A percentile compares a stretch with the other conserved stretches of the same genome.
Evolutionary conservation across 2,113 vertebrate genomes (phyloP).

Genomic region (Manacus vitellinus): DNA sequence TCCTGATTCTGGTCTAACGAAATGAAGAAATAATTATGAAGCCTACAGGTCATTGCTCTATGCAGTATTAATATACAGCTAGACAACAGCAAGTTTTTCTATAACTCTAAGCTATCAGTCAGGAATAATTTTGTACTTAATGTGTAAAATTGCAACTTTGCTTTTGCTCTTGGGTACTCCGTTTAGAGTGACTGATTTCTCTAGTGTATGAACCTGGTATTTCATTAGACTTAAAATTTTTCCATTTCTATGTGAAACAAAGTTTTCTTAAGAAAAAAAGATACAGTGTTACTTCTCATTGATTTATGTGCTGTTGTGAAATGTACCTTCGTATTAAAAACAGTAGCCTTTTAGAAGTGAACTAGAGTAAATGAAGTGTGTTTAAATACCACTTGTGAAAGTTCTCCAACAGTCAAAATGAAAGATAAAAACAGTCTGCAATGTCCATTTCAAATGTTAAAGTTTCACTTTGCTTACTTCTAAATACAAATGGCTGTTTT

Average conservation of each 20-base stretch:
- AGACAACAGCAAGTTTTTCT: background rate
- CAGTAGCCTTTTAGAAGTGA: background rate
- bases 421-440: background rate
- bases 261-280: background rate
- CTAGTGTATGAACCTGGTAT: background rate
- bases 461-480: background rate
- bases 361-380: background rate
- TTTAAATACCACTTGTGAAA: background rate
- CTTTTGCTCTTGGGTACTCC: background rate
- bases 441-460: slow-evolving; percentile 2
- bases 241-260: background rate
- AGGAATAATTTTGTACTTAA: background rate
- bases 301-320: background rate
- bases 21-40: background rate
- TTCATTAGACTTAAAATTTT: background rate
- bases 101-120: background rate
- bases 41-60: background rate
- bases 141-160: background rate
- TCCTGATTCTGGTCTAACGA: background rate
- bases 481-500: background rate
- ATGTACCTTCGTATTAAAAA: background rate
- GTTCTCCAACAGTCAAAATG: slow-evolving; percentile 6
- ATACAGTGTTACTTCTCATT: background rate
- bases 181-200: background rate
- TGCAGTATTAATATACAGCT: background rate